Percentiles rank a stretch among this genome's conserved stretches.
phyloP scores from a whole-genome alignment of 2,113 vertebrate genomes.

The Cyanoderma ruficeps region DNA sequence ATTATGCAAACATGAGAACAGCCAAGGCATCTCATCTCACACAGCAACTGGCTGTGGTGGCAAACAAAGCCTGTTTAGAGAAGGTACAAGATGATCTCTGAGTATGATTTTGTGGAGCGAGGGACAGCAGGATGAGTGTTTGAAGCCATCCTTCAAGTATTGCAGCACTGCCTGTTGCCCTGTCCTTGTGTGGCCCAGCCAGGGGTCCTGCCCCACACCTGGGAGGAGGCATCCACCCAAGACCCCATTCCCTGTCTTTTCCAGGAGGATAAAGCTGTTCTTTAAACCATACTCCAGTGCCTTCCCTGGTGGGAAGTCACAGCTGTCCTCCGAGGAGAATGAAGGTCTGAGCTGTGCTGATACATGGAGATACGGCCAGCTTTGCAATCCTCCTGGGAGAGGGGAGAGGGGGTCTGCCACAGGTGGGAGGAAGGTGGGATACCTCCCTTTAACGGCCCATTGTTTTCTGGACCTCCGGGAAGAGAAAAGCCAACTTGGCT shows the following conservation, averaged over 20 bases:
- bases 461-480: background rate
- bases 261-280: background rate
- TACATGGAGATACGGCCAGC: background rate
- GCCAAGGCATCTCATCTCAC: background rate
- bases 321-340: background rate
- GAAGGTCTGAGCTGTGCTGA: background rate
- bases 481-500: background rate
- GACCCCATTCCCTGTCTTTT: background rate
- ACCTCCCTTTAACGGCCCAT: background rate
- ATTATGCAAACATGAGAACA: background rate
- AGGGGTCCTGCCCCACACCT: background rate
- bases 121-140: background rate
- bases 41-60: background rate
- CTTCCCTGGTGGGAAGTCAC: background rate
- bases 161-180: background rate
- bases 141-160: background rate
- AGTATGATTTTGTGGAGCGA: background rate
- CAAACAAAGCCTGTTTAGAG: background rate
- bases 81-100: background rate
- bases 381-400: background rate
- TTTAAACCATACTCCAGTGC: background rate
- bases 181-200: background rate
- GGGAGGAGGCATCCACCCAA: accelerated
- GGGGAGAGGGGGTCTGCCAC: background rate
- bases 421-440: background rate